Evolutionary conservation across 2,113 vertebrate species (phyloP), one percentile per base, ranked within the genome.

Genomic region (Ammodramus savannarum): DNA sequence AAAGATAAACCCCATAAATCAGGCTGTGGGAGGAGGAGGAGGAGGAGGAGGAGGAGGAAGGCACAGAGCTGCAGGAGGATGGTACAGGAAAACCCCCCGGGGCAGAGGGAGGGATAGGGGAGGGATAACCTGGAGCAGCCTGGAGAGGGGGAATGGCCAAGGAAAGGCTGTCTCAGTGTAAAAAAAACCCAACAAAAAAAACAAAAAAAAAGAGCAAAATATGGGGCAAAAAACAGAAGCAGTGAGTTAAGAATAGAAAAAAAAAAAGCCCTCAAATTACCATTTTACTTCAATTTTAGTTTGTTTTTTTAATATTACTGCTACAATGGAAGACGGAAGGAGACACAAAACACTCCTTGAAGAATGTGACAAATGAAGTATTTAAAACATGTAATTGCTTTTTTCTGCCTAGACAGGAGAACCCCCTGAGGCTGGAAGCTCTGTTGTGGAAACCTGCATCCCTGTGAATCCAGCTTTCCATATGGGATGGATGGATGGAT

Each of bases 1-100:
- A 80, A 77, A 92, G 97, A 97, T 92, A 94, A 96, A 71, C 48
- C 21, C 7, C 84, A 85, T 88, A 89, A 95, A 90, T 92, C 77
- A 87, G 85, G 20, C 41, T 36, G 54, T 61, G n/a, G 87, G 74
- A 85, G 90, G 57, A 44, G 38, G 17, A 89, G 44, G 57, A 80
- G 44, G 59, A 78, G 92, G 69, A 84, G 87, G 74, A 85, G 90
- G 57, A 44, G 44, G 57, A 80, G 44, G 59, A 78, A 91, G 69
- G 23, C 68, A 74, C 69, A 27, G 93, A 85, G 75, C 65, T 58
- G 85, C 26, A 1, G 31, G 89, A 41, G 46, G 62, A 85, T 89
- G 84, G 93, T 73, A 94, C 91, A 3, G 29, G 44, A 48, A 80
- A 57, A 27, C 3, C 34, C 10, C 14, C 46, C 25, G 1, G 1